phyloP scores from a whole-genome alignment of 2,113 vertebrate genomes.

The Upupa epops region DNA sequence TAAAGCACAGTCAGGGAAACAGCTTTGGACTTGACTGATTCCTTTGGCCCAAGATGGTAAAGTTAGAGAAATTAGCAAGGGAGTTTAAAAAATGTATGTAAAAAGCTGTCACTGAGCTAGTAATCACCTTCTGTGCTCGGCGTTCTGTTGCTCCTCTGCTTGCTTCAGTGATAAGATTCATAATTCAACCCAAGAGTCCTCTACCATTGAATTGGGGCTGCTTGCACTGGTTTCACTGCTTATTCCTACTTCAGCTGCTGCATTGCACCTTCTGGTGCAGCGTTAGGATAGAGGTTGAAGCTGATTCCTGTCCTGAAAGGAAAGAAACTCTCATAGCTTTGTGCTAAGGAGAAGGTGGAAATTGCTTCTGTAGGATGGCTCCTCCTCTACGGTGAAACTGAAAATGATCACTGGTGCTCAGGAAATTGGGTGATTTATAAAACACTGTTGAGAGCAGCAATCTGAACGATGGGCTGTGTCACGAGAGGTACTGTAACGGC shows the following conservation, averaged over 20 bases:
- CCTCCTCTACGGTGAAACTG: background rate
- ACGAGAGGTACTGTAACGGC: background rate
- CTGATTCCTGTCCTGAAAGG: background rate
- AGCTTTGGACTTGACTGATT: background rate
- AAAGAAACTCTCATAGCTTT: background rate
- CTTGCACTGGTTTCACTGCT: no score
- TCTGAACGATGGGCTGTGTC: background rate
- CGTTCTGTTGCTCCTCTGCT: background rate
- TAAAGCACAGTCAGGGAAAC: background rate
- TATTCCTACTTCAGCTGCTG: background rate
- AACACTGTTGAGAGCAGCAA: background rate
- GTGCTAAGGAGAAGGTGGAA: background rate
- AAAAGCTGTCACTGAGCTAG: background rate
- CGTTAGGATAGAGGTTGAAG: background rate
- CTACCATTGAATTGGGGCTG: no score
- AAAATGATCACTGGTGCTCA: background rate
- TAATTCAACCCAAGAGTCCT: background rate
- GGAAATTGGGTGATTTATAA: constrained; percentile 3
- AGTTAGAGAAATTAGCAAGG: background rate
- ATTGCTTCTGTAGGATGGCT: background rate
- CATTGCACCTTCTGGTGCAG: background rate
- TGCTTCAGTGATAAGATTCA: background rate
- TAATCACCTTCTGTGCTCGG: background rate
- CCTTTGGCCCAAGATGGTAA: background rate
- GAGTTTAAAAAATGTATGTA: background rate